Percentiles rank a stretch among this genome's conserved stretches.
phyloP scores from a whole-genome alignment of 2,113 vertebrate genomes.

The Platysternon megacephalum region DNA sequence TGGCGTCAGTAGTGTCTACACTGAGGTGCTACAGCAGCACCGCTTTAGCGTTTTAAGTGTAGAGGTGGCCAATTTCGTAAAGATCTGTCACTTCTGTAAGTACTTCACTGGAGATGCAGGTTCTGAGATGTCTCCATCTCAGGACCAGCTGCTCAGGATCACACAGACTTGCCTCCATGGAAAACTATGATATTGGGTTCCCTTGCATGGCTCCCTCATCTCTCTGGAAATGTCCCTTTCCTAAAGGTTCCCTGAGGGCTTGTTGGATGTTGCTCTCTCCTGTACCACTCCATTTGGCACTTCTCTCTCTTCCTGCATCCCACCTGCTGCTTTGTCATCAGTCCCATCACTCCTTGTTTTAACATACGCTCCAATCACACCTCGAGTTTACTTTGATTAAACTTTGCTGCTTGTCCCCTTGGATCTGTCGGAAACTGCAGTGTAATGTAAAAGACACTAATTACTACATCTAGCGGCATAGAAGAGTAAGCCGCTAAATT shows the following conservation, averaged over 20 bases:
- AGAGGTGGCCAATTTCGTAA: background rate
- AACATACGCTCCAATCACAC: background rate
- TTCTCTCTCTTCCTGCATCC: background rate
- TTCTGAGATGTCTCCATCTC: background rate
- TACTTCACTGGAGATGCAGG: background rate
- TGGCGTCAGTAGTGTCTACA: background rate
- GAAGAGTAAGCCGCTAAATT: conserved; percentile 54
- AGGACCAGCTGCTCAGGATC: background rate
- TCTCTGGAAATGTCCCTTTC: background rate
- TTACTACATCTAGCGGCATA: conserved; percentile 71
- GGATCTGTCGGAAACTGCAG: conserved; percentile 66
- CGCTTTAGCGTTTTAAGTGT: background rate
- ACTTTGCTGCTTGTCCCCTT: conserved; percentile 61
- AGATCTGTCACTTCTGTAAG: background rate
- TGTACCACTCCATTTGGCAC: background rate
- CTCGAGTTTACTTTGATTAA: conserved; percentile 38
- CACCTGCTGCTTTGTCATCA: background rate
- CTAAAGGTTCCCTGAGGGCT: background rate
- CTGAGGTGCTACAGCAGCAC: background rate
- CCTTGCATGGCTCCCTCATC: background rate
- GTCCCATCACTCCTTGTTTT: background rate
- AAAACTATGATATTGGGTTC: background rate
- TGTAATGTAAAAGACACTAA: conserved; percentile 71
- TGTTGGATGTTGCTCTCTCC: accelerated
- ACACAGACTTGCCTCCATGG: background rate